Conservation (phyloP, 2,113 vertebrate genomes). For the Herpetotheres cachinnans region DNA sequence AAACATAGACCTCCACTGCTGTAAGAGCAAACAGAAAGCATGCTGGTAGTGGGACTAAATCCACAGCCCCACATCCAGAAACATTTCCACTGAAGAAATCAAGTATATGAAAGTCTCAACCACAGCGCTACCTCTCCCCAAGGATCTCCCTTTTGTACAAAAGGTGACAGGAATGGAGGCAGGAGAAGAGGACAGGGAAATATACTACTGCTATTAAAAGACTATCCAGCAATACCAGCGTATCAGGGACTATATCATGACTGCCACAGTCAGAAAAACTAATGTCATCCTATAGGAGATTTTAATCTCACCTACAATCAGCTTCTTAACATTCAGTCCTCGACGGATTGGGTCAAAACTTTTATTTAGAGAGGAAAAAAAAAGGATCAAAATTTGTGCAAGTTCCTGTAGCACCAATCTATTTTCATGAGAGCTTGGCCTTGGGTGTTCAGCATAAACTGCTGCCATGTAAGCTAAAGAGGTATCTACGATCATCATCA, state of each 20-base stretch:
- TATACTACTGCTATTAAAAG: background rate
- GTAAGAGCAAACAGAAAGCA: background rate
- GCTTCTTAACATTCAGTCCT: background rate
- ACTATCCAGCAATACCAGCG: background rate
- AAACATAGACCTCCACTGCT: background rate
- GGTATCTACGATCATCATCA: background rate
- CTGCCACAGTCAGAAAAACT: background rate
- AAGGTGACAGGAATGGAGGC: background rate
- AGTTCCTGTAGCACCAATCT: background rate
- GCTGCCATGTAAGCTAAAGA: background rate
- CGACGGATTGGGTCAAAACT: rapidly evolving
- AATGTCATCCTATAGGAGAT: background rate
- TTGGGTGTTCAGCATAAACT: background rate
- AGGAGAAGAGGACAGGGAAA: background rate
- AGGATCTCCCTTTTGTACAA: background rate
- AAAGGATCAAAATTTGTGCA: background rate
- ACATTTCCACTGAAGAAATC: background rate
- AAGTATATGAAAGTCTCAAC: background rate
- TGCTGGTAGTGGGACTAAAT: background rate
- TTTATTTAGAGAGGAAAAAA: rapidly evolving
- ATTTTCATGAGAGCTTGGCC: background rate
- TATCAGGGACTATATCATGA: background rate
- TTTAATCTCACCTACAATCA: background rate
- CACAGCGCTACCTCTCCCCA: background rate
- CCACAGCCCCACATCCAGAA: background rate